Evolutionary conservation across 1,140 invertebrate species (phyloP), one percentile per base, ranked within the genome.

Genomic region (Harpegnathos saltator): DNA sequence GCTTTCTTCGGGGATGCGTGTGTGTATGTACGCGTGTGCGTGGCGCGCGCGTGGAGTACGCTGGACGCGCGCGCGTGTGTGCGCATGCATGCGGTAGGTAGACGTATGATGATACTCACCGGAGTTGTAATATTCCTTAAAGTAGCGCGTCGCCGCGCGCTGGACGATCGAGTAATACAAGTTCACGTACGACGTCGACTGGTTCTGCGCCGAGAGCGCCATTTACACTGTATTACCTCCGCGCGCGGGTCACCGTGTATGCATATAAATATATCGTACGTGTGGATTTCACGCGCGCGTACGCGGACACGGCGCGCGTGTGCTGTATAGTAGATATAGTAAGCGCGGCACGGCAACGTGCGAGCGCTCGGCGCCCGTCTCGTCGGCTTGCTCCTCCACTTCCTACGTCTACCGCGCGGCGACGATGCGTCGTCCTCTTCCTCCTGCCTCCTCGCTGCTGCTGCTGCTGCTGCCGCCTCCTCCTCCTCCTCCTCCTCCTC

Each of bases 41-140:
- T n/a, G n/a, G n/a, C n/a, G n/a, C n/a, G n/a, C n/a, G n/a, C n/a
- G n/a, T n/a, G n/a, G n/a, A n/a, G n/a, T 52, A 22, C 19, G 4
- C 29, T 33, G 29, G 22, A 52, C 29, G 52, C 17, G 68, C 33
- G 78, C 56, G 48, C 22, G 38, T 58, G 15, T 22, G 5, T 48
- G n/a, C 1, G 48, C 1, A 15, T 19, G 72, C 1, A 50, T 54
- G 22, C 15, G n/a, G 1, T 33, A 33, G 1, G 5, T 33, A 5
- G 1, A 33, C 5, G 22, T 19, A 12, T 26, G 3, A n/a, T 66
- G 52, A 74, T 92, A 94, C 94, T 95, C 92, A 95, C 94, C 94
- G 90, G 93, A 93, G 91, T 94, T 94, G 93, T 94, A 95, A 89
- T 94, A 95, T 91, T 95, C 94, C 92, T 94, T 94, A 92, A 94